Percentiles rank a stretch among this genome's conserved stretches.
Conservation (phyloP, 1,140 invertebrate genomes). For the Ostrea denselamellosa region DNA sequence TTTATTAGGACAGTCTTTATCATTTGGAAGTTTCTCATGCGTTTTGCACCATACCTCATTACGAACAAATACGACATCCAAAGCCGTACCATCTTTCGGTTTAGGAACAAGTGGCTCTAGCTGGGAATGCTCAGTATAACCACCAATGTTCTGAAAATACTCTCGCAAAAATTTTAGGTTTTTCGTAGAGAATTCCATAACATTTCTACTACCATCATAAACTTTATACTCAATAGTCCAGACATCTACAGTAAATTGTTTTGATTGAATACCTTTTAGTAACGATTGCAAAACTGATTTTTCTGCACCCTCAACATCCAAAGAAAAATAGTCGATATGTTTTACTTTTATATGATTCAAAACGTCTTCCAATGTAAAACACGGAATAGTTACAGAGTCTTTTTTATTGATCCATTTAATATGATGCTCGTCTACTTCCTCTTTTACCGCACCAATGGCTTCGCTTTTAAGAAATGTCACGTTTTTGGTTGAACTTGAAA, state of each 20-base stretch:
- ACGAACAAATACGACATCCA: background rate
- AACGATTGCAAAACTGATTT: background rate
- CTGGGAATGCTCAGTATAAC: background rate
- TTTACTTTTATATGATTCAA: background rate
- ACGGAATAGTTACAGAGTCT: background rate
- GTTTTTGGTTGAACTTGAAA: background rate
- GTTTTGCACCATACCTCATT: background rate
- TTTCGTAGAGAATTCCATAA: background rate
- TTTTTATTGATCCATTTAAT: background rate
- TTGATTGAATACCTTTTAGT: background rate
- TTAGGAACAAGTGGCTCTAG: background rate
- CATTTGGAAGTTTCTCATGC: background rate
- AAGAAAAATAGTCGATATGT: background rate
- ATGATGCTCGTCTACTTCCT: constrained; percentile 1
- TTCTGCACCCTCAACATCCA: background rate
- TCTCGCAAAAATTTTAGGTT: background rate
- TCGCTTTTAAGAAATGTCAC: constrained; percentile 22
- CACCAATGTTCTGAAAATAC: background rate
- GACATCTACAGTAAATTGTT: background rate
- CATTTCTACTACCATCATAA: background rate
- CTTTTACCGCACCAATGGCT: background rate
- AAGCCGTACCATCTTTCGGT: background rate
- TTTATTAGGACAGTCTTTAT: background rate
- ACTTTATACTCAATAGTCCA: background rate
- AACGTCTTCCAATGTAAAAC: background rate